Evolutionary conservation across 2,797 vertebrate species (phyloP).

Genomic region (Danio choprae): DNA sequence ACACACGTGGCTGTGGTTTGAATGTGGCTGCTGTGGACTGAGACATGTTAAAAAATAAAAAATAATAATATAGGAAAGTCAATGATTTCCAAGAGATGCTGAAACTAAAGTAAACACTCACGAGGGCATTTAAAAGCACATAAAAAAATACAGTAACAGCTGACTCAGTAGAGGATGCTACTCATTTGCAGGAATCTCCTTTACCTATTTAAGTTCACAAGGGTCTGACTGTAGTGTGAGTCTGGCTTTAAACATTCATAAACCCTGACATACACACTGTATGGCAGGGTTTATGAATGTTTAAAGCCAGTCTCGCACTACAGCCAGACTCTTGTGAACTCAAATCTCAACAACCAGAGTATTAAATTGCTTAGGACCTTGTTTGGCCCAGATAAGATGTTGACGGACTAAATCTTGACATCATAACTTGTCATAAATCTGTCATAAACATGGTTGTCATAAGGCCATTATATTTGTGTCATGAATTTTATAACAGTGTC

Average conservation of each 20-base stretch:
- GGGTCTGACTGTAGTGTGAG: no score
- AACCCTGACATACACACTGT: no score
- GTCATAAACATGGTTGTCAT: no score
- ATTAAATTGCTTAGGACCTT: no score
- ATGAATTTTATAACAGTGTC: no score
- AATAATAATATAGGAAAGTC: slow-evolving; percentile 12
- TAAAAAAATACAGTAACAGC: slow-evolving; percentile 42
- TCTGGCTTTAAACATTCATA: no score
- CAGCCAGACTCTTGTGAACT: no score
- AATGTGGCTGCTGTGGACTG: neutral
- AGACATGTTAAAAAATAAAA: neutral
- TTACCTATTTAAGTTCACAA: slow-evolving; percentile 22
- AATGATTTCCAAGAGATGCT: neutral
- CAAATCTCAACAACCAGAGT: no score
- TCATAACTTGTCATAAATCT: no score
- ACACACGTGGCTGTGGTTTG: neutral
- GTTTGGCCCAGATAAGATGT: no score
- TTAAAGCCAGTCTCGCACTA: neutral
- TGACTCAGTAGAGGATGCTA: slow-evolving; percentile 58
- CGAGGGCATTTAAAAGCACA: slow-evolving; percentile 18
- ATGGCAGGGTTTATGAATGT: slow-evolving; percentile 20
- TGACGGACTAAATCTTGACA: no score
- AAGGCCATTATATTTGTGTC: no score
- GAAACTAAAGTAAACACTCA: neutral
- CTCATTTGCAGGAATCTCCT: slow-evolving; percentile 66